phyloP scores from a whole-genome alignment of 1,140 invertebrate genomes.

The Cepaea nemoralis region DNA sequence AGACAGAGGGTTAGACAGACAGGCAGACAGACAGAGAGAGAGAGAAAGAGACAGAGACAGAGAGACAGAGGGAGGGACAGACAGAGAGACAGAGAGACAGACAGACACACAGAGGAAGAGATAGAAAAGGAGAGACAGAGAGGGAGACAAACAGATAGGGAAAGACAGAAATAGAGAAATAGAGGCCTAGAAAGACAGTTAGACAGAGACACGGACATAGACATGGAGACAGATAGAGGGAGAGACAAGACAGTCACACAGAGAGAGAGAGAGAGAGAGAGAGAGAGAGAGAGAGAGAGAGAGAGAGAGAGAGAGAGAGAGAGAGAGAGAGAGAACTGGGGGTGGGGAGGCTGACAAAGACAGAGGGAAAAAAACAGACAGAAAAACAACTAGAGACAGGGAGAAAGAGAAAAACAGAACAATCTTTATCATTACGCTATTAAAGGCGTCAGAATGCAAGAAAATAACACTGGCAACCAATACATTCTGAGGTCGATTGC shows the following conservation, averaged over 20 bases:
- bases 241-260: background rate
- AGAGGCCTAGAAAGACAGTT: background rate
- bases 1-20: too few relatives aligned
- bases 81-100: background rate
- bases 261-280: background rate
- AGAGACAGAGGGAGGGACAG: background rate
- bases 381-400: conserved; percentile 17
- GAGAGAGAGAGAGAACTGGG: conserved; percentile 22
- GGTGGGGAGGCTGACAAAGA: conserved; percentile 8
- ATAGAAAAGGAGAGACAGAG: background rate
- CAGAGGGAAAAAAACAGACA: conserved; percentile 6
- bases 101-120: background rate
- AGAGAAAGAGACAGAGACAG: background rate
- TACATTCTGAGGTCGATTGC: too few relatives aligned
- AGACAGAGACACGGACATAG: background rate
- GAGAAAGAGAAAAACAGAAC: too few relatives aligned
- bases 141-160: background rate
- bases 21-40: background rate
- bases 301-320: background rate
- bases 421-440: too few relatives aligned
- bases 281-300: background rate
- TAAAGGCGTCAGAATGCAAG: too few relatives aligned
- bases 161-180: background rate
- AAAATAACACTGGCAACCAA: too few relatives aligned
- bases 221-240: background rate